Evolutionary conservation across 2,113 vertebrate genomes (phyloP).

Genomic region (Poicephalus meyeri): DNA sequence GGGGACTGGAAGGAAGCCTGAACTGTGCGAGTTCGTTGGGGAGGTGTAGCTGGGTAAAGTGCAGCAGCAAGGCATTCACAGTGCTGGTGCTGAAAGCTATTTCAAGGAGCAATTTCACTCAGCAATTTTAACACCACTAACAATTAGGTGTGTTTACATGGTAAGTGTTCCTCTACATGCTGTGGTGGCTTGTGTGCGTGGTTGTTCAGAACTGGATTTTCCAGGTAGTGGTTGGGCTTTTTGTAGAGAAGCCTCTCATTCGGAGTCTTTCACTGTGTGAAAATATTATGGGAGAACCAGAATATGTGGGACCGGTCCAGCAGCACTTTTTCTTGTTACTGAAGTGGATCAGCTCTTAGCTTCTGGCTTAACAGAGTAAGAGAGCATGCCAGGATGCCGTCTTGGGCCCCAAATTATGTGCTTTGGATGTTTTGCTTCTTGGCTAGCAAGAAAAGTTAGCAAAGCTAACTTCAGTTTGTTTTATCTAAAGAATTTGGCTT

Average conservation of each 20-base stretch:
- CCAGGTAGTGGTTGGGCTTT: neutral
- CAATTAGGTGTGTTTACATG: neutral
- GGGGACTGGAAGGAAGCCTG: neutral
- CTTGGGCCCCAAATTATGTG: neutral
- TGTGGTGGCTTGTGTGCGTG: neutral
- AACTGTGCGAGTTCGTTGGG: neutral
- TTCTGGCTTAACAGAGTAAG: neutral
- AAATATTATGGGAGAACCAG: neutral
- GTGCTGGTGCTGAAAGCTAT: neutral
- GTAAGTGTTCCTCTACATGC: neutral
- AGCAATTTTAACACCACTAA: accelerated
- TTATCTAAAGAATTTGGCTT: neutral
- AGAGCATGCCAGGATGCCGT: neutral
- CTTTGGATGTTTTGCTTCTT: neutral
- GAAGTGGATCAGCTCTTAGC: neutral
- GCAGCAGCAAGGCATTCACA: neutral
- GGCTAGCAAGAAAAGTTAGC: neutral
- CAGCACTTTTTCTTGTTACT: neutral
- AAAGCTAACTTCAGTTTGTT: neutral
- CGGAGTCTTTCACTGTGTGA: accelerated
- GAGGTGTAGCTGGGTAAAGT: neutral
- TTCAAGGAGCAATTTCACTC: neutral
- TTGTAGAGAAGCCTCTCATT: neutral
- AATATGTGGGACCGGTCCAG: neutral
- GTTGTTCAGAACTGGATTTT: neutral